Evolutionary conservation across 92 coral and sea anemone species (phyloP).

Genomic region (Paragorgia papillata): DNA sequence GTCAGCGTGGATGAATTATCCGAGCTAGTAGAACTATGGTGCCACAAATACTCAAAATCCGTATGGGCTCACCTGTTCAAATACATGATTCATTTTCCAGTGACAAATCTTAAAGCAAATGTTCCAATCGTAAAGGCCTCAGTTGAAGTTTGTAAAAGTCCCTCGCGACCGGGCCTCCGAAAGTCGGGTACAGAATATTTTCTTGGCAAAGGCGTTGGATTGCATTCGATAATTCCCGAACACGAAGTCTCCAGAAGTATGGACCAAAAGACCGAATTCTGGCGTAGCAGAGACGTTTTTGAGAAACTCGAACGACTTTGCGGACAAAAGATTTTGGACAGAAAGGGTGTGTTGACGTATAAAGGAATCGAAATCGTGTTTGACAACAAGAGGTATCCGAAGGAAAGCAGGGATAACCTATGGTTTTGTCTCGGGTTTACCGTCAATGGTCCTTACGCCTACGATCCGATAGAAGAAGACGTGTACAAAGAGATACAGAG

Average conservation of each 20-base stretch:
- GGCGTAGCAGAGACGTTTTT: slow-evolving; percentile 57
- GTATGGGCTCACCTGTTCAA: slow-evolving; percentile 66
- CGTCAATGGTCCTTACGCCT: slow-evolving; percentile 67
- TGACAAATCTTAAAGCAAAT: slow-evolving; percentile 56
- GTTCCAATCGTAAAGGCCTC: slow-evolving; percentile 45
- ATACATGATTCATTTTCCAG: slow-evolving; percentile 70
- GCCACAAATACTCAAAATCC: slow-evolving; percentile 36
- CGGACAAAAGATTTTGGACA: slow-evolving; percentile 56
- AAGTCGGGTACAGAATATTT: slow-evolving; percentile 67
- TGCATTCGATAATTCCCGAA: slow-evolving; percentile 49
- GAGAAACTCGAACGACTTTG: slow-evolving; percentile 58
- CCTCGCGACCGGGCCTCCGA: slow-evolving; percentile 41
- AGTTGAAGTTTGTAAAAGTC: slow-evolving; percentile 37
- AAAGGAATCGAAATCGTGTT: slow-evolving; percentile 64
- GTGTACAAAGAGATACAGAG: slow-evolving; percentile 33
- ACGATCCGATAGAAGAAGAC: slow-evolving; percentile 66
- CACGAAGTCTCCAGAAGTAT: slow-evolving; percentile 35
- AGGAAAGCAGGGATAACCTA: slow-evolving; percentile 67
- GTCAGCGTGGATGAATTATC: slow-evolving; percentile 54
- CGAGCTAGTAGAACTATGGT: slow-evolving; percentile 45
- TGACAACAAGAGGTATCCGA: slow-evolving; percentile 60
- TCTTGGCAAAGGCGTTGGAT: slow-evolving; percentile 62
- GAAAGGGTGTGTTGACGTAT: slow-evolving; percentile 55
- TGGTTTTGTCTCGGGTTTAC: slow-evolving; percentile 72
- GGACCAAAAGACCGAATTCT: slow-evolving; percentile 57